phyloP scores from a whole-genome alignment of 2,113 vertebrate species.

The Suricata suricatta region DNA sequence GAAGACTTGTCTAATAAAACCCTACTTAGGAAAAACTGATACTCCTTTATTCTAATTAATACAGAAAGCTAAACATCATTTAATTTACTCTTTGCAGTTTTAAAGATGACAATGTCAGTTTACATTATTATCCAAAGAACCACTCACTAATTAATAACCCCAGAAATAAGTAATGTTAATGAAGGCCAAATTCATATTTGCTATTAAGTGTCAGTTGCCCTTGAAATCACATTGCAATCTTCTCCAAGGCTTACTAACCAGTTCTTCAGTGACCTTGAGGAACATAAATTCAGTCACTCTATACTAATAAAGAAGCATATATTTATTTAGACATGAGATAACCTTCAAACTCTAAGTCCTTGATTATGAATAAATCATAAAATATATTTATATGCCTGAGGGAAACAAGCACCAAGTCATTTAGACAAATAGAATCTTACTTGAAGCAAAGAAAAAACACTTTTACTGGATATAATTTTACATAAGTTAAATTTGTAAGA shows the following conservation, averaged over 20 bases:
- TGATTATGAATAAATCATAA: constrained; percentile 18
- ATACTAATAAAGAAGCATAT: neutral
- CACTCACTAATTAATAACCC: constrained; percentile 22
- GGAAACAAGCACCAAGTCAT: neutral
- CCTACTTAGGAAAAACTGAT: neutral
- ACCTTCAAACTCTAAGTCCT: neutral
- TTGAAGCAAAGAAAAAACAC: neutral
- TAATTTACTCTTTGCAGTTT: neutral
- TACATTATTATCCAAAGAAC: neutral
- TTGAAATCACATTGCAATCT: constrained; percentile 10
- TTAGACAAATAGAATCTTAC: constrained; percentile 21
- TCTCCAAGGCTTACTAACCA: neutral
- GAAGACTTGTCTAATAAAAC: neutral
- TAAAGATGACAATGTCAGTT: constrained; percentile 22
- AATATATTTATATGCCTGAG: neutral
- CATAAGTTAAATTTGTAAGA: neutral
- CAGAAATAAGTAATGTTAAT: constrained; percentile 7
- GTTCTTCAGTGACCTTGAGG: neutral
- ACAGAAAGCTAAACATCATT: neutral
- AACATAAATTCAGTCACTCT: neutral
- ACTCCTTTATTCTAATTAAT: neutral
- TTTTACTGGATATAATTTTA: neutral
- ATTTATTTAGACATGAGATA: constrained; percentile 31
- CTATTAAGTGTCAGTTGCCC: neutral
- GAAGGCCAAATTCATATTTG: neutral